These are phyloP conservation scores for Brachionus rubens DNA, from an alignment of 1,140 invertebrate species.

Conservation along the genomic window DNA sequence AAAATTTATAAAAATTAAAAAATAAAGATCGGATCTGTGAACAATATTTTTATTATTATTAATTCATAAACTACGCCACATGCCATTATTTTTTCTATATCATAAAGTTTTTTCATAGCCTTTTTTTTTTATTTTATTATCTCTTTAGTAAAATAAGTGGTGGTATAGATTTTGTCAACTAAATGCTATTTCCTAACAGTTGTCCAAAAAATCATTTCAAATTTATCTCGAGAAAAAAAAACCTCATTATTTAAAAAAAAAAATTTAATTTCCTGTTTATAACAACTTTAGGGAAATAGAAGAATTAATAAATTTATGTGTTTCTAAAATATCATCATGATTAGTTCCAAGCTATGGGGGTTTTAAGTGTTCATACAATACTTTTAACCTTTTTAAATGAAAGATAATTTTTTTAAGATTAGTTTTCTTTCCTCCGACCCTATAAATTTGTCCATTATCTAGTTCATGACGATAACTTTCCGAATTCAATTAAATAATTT, in stretches of 20 bases:
- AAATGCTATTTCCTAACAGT: not conserved
- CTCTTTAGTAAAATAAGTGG: not conserved
- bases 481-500: too few species aligned
- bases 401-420: slow-evolving; percentile 11
- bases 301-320: too few species aligned
- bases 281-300: not conserved
- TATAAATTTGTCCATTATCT: slow-evolving; percentile 33
- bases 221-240: too few species aligned
- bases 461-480: too few species aligned
- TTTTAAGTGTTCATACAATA: not conserved
- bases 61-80: slow-evolving; percentile 27
- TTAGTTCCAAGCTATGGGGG: not conserved
- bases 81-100: not conserved
- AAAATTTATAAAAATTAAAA: too few species aligned
- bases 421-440: not conserved
- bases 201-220: not conserved
- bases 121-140: not conserved
- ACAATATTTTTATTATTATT: slow-evolving; percentile 21
- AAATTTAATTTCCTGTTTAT: slow-evolving; percentile 26
- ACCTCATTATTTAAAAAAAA: too few species aligned
- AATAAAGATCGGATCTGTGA: slow-evolving; percentile 1
- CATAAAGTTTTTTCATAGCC: not conserved
- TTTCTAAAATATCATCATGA: slow-evolving; percentile 33
- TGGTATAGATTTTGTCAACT: not conserved
- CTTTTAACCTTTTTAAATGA: slow-evolving; percentile 17